These are phyloP conservation scores for Lineus longissimus DNA, from an alignment of 1,140 invertebrate species.

Conservation along the genomic window DNA sequence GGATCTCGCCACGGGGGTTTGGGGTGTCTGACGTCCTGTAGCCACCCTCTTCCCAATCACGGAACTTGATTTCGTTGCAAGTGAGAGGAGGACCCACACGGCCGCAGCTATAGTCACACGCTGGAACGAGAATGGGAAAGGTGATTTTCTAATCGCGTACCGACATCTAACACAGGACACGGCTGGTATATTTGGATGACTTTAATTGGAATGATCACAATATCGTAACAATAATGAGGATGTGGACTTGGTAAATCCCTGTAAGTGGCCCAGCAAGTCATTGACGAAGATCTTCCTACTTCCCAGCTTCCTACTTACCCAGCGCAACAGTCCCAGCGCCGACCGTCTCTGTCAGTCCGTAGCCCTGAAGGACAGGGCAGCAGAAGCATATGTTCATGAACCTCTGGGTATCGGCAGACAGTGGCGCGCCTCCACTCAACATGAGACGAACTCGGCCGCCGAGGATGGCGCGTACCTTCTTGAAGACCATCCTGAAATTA, in stretches of 20 bases:
- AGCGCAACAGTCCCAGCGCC: slow-evolving; percentile 89
- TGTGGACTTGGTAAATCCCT: too few species aligned
- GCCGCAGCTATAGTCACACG: slow-evolving; percentile 69
- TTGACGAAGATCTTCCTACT: too few species aligned
- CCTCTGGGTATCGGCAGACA: slow-evolving; percentile 91
- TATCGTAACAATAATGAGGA: too few species aligned
- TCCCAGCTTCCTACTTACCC: slow-evolving; percentile 51
- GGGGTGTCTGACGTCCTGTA: slow-evolving; percentile 87
- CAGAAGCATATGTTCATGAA: slow-evolving; percentile 92
- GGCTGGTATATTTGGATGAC: too few species aligned
- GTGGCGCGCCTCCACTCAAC: slow-evolving; percentile 87
- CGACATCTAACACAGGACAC: too few species aligned
- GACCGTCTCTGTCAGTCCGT: slow-evolving; percentile 95
- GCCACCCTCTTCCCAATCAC: slow-evolving; percentile 90
- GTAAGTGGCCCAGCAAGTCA: too few species aligned
- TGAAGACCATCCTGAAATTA: slow-evolving; percentile 67
- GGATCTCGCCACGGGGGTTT: slow-evolving; percentile 85
- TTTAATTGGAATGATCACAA: too few species aligned
- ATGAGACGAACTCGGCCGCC: slow-evolving; percentile 84
- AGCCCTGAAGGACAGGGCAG: slow-evolving; percentile 86
- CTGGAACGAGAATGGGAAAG: slow-evolving; percentile 24
- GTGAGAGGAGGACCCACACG: slow-evolving; percentile 85
- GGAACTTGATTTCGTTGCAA: slow-evolving; percentile 78
- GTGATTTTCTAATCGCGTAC: too few species aligned
- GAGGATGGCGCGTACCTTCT: slow-evolving; percentile 70